Conservation (phyloP, 1,140 invertebrate species). For the Hylyphantes graminicola region DNA sequence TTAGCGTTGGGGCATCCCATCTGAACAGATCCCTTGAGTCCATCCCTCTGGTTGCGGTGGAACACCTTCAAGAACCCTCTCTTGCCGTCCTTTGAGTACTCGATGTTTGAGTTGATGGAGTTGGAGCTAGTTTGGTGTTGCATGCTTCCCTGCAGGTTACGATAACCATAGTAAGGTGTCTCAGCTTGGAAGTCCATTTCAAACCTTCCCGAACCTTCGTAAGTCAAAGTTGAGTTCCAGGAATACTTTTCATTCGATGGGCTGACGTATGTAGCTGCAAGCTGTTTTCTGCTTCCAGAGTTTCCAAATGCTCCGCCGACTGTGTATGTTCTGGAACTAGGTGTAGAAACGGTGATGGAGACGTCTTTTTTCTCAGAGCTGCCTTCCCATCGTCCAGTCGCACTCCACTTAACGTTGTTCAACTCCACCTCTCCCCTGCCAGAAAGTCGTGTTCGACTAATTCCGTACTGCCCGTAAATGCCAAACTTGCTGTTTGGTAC, state of each 20-base stretch:
- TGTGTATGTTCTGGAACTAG: conserved; percentile 21
- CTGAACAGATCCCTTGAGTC: conserved; percentile 15
- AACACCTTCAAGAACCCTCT: conserved; percentile 31
- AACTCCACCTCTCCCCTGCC: conserved; percentile 35
- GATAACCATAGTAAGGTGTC: conserved; percentile 59
- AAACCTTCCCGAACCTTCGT: not conserved
- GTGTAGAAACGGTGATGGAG: conserved; percentile 8
- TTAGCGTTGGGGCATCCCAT: conserved; percentile 26
- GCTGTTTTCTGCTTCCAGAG: not conserved
- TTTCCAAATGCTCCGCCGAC: conserved; percentile 19
- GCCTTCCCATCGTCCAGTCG: conserved; percentile 14
- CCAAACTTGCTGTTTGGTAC: conserved; percentile 31
- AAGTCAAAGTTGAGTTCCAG: conserved; percentile 9
- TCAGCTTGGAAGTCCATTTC: conserved; percentile 20
- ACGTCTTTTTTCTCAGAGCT: conserved; percentile 8
- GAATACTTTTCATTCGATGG: conserved; percentile 18
- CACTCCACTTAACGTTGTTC: conserved; percentile 23
- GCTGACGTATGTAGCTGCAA: conserved; percentile 28
- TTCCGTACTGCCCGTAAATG: conserved; percentile 37
- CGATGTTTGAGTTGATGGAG: conserved; percentile 3
- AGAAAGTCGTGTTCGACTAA: conserved; percentile 35
- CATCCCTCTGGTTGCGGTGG: conserved; percentile 19
- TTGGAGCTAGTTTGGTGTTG: conserved; percentile 17
- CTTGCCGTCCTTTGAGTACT: conserved; percentile 21
- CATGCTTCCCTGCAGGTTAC: conserved; percentile 50